Conservation (phyloP, 2,888 invertebrate species). For the Gortyna flavago region DNA sequence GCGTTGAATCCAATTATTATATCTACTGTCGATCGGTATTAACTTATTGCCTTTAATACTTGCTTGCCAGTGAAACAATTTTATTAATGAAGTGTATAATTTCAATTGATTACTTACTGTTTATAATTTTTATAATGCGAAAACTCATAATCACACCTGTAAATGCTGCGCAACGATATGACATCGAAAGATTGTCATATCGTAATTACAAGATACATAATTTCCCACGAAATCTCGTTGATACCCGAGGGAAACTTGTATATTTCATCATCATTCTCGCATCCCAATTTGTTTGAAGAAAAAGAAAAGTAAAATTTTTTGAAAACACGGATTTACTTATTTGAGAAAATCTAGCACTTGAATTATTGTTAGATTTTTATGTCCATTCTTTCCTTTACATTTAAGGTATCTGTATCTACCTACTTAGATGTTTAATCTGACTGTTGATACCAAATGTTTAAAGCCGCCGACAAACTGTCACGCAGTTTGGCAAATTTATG, state of each 20-base stretch:
- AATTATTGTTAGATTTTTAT: neutral
- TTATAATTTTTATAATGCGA: slow-evolving; percentile 1
- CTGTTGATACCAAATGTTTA: too few relatives aligned
- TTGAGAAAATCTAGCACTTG: neutral
- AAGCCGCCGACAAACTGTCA: too few relatives aligned
- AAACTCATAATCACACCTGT: neutral
- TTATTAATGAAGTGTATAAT: neutral
- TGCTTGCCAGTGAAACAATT: neutral
- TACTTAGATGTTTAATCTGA: too few relatives aligned
- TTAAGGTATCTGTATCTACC: too few relatives aligned
- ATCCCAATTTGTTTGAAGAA: neutral
- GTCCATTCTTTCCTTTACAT: too few relatives aligned
- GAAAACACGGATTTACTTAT: neutral
- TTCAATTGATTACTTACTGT: neutral
- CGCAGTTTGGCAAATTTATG: too few relatives aligned
- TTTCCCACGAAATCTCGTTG: too few relatives aligned
- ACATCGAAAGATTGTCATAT: neutral
- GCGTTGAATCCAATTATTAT: slow-evolving; percentile 60
- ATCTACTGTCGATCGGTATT: slow-evolving; percentile 4
- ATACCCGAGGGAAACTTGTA: neutral
- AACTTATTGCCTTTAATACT: slow-evolving; percentile 25
- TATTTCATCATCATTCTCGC: neutral
- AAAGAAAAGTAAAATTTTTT: neutral
- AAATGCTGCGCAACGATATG: neutral
- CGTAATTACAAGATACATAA: too few relatives aligned